phyloP scores from a whole-genome alignment of 2,797 vertebrate genomes.

The Girardinus metallicus region DNA sequence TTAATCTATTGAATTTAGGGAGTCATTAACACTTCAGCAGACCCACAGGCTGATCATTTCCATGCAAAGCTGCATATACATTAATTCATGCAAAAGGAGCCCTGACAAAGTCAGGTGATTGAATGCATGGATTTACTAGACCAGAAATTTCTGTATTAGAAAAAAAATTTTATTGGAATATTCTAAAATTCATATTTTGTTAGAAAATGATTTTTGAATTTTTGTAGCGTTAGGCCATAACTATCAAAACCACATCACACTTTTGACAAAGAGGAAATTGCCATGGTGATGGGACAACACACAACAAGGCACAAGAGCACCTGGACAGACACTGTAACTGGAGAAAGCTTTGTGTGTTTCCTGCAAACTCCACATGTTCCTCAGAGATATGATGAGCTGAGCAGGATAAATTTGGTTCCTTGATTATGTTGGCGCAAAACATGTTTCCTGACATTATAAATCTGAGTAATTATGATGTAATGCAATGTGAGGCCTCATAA shows the following conservation, averaged over 20 bases:
- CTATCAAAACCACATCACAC: background rate
- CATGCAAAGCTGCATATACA: background rate
- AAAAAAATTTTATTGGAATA: background rate
- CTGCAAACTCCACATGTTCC: background rate
- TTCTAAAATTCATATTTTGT: background rate
- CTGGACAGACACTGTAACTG: background rate
- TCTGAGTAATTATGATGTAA: background rate
- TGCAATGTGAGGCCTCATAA: background rate
- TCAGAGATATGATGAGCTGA: no score
- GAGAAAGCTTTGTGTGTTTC: background rate
- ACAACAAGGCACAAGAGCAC: background rate
- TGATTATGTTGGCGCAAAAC: background rate
- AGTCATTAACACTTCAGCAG: background rate
- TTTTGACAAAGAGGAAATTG: background rate
- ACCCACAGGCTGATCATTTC: background rate
- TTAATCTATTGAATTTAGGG: background rate
- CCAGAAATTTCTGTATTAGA: no score
- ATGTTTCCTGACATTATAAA: background rate
- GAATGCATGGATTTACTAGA: background rate
- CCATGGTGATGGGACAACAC: background rate
- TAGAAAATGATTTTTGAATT: background rate
- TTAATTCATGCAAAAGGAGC: background rate
- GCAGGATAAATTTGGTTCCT: background rate
- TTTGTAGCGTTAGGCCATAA: background rate
- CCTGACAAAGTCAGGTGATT: background rate